Base-by-base conservation (phyloP, 2,797 vertebrate species). In the Ctenopoma multispine region DNA sequence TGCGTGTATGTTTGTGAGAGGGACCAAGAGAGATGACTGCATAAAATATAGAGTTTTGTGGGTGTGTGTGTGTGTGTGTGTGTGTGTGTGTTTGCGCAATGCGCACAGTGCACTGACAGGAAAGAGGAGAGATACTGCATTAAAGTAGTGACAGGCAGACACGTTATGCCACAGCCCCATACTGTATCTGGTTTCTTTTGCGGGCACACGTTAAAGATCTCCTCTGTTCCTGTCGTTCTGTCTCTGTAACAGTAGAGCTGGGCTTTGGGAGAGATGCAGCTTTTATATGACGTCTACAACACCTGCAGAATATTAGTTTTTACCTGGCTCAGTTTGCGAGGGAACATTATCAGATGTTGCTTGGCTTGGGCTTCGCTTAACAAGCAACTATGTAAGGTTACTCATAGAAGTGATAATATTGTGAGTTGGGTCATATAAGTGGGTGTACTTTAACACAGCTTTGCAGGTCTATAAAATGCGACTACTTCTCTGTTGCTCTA, bases 111-210 rank as follows among this genome's bases (percentile, higher is more conserved):
- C 58, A 20, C 69, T 47, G 58, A 64, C 34, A 38, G 38, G 54
- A 40, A 43, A 69, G 46, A 63, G 63, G 17, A 57, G 69, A 70
- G 69, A 70, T 27, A 15, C 51, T 73, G 79, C 38, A 58, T 83
- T 75, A 58, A 66, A 73, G 43, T 24, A 11, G 53, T 66, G 71
- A 21, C 77, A 77, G 56, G 72, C 55, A 54, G 79, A 64, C 70
- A 57, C 58, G 51, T 68, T 61, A 18, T 46, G 63, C 63, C 62
- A 72, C 31, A 59, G 60, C 64, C 48, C n/a, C 14, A 46, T 65
- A 17, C 40, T 41, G 40, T 41, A 61, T 92, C 76, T 79, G 46
- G 70, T 91, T 86, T 87, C 87, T 81, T 72, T 58, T 66, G 69
- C 68, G 34, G 62, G 61, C 56, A 64, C 68, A 73, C 11, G 63